Base-by-base conservation (phyloP, 2,888 invertebrate species). In the Neoscelio sp. region DNA sequence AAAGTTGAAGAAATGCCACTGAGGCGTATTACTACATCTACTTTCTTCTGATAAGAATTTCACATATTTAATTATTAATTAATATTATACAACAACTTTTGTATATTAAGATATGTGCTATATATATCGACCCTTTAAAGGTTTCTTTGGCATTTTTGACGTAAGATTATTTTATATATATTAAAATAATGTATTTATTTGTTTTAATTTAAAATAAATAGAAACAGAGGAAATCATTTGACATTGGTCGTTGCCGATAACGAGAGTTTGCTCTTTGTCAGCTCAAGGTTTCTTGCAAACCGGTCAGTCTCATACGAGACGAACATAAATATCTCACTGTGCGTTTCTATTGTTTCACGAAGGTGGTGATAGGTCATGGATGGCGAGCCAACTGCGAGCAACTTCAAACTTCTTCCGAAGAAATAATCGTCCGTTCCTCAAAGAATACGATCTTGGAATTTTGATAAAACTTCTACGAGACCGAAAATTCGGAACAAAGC, bases 161-260 rank as follows among this genome's bases (percentile, higher is more conserved):
- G n/a, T n/a, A n/a, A n/a, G n/a, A n/a, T n/a, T n/a, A n/a, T n/a
- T n/a, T n/a, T n/a, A n/a, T n/a, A n/a, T n/a, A n/a, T n/a, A n/a
- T n/a, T n/a, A n/a, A n/a, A n/a, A n/a, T n/a, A n/a, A n/a, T n/a
- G 40, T 15, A 15, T 5, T 40, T 26, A 5, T 26, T 26, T 26
- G 26, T 7, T 26, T 5, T 26, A 26, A 7, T 26, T 26, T 44
- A 77, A 77, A 65, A 58, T 65, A 70, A 64, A 70, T 46, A 67
- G 65, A 65, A 50, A 12, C 23, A 4, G 44, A 40, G 54, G 38
- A 58, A 77, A 58, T 60, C 65, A 50, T 71, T 65, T 77, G 77
- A 65, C 71, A 71, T 73, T 78, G 77, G 67, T 73, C 60, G 73
- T 78, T 67, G 67, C 67, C 62, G 73, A 78, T 78, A 78, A 78